Evolutionary conservation across 2,797 vertebrate genomes (phyloP).

Genomic region (Gambusia yucatana): DNA sequence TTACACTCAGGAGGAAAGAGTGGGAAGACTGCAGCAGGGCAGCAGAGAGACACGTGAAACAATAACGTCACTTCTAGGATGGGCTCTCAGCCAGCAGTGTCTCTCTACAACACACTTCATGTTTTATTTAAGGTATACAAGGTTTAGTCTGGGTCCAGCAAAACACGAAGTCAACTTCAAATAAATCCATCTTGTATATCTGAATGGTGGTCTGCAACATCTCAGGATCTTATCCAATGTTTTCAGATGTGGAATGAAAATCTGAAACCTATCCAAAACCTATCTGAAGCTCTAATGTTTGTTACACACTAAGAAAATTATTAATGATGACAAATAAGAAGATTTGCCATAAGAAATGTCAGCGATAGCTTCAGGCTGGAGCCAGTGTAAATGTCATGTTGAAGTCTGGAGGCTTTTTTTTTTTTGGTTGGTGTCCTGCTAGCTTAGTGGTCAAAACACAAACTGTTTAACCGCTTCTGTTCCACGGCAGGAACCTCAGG

Average conservation of each 20-base stretch:
- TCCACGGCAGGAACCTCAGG: background rate
- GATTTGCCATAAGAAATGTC: slow-evolving; percentile 27
- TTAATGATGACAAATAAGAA: slow-evolving; percentile 2
- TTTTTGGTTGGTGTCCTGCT: background rate
- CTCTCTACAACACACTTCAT: background rate
- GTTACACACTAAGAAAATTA: background rate
- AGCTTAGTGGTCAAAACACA: slow-evolving; percentile 20
- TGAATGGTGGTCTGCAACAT: background rate
- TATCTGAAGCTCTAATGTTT: background rate
- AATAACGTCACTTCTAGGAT: slow-evolving; percentile 25
- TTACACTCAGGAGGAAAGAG: slow-evolving; percentile 44
- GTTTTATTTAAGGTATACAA: slow-evolving; percentile 6
- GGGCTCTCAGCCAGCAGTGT: slow-evolving; percentile 9
- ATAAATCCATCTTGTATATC: background rate
- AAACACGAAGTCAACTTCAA: background rate
- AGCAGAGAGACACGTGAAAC: slow-evolving; percentile 38
- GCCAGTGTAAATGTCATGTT: slow-evolving; percentile 31
- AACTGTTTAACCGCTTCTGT: background rate
- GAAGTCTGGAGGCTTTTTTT: slow-evolving; percentile 15
- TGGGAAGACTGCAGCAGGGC: slow-evolving; percentile 32
- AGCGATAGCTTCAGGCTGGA: slow-evolving; percentile 21
- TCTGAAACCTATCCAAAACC: background rate
- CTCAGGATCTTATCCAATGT: background rate
- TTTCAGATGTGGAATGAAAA: background rate
- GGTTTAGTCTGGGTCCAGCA: background rate